These are phyloP conservation scores for Paraplagusia blochii DNA, from an alignment of 2,113 vertebrate genomes.

Conservation along the genomic window DNA sequence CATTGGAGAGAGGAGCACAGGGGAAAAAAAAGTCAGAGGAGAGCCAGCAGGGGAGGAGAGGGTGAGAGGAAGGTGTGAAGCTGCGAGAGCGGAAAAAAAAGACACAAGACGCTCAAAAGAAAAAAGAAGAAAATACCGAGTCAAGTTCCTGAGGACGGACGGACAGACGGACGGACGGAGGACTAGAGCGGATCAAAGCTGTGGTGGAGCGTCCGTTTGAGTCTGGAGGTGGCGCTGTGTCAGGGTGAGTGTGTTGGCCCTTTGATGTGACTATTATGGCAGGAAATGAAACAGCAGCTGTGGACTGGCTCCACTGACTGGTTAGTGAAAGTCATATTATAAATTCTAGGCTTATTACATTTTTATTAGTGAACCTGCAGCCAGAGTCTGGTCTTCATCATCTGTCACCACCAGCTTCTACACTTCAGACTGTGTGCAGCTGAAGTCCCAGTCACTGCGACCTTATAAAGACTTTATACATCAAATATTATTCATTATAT, in stretches of 20 bases:
- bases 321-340: constrained; percentile 5
- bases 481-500: no score
- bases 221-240: constrained; percentile 37
- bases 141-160: constrained; percentile 19
- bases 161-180: constrained; percentile 13
- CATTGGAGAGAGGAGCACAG: constrained; percentile 60
- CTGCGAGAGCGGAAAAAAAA: constrained; percentile 20
- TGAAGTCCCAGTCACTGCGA: neutral
- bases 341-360: constrained; percentile 11
- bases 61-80: constrained; percentile 53
- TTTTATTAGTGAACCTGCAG: constrained; percentile 16
- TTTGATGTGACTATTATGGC: constrained; percentile 47
- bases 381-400: constrained; percentile 35
- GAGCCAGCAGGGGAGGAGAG: constrained; percentile 42
- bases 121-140: constrained; percentile 19
- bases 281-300: constrained; percentile 51
- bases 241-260: constrained; percentile 58
- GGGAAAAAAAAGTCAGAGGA: constrained; percentile 34
- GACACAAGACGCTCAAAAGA: constrained; percentile 12
- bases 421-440: neutral
- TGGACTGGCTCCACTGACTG: constrained; percentile 14
- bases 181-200: constrained; percentile 30
- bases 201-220: constrained; percentile 8
- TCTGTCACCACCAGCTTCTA: constrained; percentile 31
- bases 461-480: no score